These are phyloP conservation scores for Pantelozetes paolii DNA, from an alignment of 2,888 invertebrate species.

Conservation along the genomic window DNA sequence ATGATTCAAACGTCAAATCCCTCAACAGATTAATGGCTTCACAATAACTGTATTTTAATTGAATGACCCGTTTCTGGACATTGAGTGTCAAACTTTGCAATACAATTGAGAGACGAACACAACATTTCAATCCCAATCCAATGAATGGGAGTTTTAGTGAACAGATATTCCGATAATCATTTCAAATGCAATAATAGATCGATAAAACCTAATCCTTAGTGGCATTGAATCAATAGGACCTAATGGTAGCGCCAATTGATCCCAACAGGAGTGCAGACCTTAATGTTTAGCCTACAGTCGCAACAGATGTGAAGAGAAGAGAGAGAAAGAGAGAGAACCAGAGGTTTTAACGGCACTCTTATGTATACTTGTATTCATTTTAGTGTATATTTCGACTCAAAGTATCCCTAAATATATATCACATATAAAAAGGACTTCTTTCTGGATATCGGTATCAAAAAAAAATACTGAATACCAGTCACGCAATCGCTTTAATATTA, in stretches of 20 bases:
- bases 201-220: conserved; percentile 36
- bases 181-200: conserved; percentile 36
- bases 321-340: not conserved
- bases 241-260: conserved; percentile 37
- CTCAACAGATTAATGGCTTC: conserved; percentile 11
- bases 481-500: conserved; percentile 37
- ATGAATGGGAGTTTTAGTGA: not conserved
- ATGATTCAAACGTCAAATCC: not conserved
- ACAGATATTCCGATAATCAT: conserved; percentile 23
- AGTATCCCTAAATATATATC: conserved; percentile 19
- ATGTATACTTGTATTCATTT: conserved; percentile 6
- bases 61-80: conserved; percentile 18
- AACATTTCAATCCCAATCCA: conserved; percentile 11
- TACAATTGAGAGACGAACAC: not conserved
- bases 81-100: conserved; percentile 4
- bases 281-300: conserved; percentile 22
- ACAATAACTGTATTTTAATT: conserved; percentile 8
- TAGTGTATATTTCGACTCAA: not conserved
- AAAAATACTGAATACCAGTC: conserved; percentile 27
- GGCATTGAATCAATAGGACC: conserved; percentile 32
- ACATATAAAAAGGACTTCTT: conserved; percentile 19
- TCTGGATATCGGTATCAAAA: conserved; percentile 26
- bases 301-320: conserved; percentile 34
- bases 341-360: not conserved
- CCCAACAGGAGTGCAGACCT: conserved; percentile 26